A percentile compares a stretch with the other conserved stretches of the same genome.
These are phyloP conservation scores for Callyntrura guangdongensis DNA, from an alignment of 2,888 invertebrate species.

Conservation along the genomic window DNA sequence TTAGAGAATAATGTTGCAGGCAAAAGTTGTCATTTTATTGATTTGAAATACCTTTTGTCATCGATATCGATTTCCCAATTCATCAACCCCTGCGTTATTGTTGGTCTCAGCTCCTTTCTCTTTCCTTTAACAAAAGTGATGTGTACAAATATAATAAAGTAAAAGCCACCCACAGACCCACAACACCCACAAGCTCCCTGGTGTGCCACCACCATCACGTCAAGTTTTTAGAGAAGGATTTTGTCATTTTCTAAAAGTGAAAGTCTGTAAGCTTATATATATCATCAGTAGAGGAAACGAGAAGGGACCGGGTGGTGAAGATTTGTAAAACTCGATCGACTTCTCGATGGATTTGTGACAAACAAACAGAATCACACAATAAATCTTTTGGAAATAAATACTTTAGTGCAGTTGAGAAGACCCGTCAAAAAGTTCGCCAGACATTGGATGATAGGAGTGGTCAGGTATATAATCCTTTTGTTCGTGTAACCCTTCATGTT, in stretches of 20 bases:
- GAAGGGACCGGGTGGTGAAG: neutral
- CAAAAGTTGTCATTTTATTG: slow-evolving; percentile 34
- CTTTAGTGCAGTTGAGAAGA: slow-evolving; percentile 15
- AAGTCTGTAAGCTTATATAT: slow-evolving; percentile 23
- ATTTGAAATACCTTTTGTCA: slow-evolving; percentile 55
- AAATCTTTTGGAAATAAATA: slow-evolving; percentile 54
- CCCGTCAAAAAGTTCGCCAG: neutral
- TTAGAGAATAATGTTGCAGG: neutral
- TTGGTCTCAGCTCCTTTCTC: slow-evolving; percentile 9
- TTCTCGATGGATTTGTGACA: slow-evolving; percentile 68
- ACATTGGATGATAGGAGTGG: neutral
- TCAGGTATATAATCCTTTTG: neutral
- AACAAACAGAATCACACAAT: slow-evolving; percentile 62
- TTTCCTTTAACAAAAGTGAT: slow-evolving; percentile 24
- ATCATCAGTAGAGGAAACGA: neutral
- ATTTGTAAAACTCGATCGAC: slow-evolving; percentile 9
- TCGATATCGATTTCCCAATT: slow-evolving; percentile 75
- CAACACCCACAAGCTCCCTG: slow-evolving; percentile 46
- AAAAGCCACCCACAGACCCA: neutral
- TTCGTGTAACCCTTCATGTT: neutral
- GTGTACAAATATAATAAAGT: slow-evolving; percentile 37
- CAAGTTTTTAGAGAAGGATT: slow-evolving; percentile 36
- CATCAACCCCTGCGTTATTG: slow-evolving; percentile 54
- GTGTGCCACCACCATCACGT: slow-evolving; percentile 26
- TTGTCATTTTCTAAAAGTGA: slow-evolving; percentile 73